Evolutionary conservation across 2,113 vertebrate species (phyloP).

Genomic region (Lynx canadensis): DNA sequence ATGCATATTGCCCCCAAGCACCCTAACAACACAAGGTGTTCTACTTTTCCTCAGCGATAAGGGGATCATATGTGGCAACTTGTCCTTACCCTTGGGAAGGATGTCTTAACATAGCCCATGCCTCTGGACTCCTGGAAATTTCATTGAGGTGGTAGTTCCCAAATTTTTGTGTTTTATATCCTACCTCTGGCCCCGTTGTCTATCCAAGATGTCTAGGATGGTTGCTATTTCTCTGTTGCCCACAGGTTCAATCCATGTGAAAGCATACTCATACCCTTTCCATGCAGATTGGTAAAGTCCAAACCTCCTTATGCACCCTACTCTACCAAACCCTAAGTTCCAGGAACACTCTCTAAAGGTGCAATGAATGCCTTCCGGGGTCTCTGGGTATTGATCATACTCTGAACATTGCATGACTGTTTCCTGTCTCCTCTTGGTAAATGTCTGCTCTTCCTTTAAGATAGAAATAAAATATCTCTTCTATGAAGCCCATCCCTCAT

Average conservation of each 20-base stretch:
- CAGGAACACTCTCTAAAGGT: background rate
- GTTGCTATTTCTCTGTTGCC: background rate
- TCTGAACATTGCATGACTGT: background rate
- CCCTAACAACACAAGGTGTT: background rate
- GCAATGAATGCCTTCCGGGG: background rate
- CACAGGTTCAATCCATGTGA: background rate
- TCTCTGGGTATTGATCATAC: background rate
- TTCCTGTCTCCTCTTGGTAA: background rate
- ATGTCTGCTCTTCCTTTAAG: background rate
- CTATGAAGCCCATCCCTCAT: background rate
- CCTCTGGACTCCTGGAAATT: background rate
- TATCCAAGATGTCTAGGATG: no score
- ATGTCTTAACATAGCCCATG: background rate
- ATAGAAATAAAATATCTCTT: background rate
- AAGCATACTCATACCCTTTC: background rate
- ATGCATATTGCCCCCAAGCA: background rate
- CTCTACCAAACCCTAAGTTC: background rate
- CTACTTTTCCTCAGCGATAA: background rate
- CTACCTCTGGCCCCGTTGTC: background rate
- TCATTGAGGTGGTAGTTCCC: background rate
- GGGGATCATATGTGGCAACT: background rate
- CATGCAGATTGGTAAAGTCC: background rate
- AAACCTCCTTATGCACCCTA: background rate
- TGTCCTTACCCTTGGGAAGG: background rate
- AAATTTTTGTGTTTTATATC: background rate